These are phyloP conservation scores for Venustaconcha ellipsiformis DNA, from an alignment of 1,140 invertebrate species.

Conservation along the genomic window DNA sequence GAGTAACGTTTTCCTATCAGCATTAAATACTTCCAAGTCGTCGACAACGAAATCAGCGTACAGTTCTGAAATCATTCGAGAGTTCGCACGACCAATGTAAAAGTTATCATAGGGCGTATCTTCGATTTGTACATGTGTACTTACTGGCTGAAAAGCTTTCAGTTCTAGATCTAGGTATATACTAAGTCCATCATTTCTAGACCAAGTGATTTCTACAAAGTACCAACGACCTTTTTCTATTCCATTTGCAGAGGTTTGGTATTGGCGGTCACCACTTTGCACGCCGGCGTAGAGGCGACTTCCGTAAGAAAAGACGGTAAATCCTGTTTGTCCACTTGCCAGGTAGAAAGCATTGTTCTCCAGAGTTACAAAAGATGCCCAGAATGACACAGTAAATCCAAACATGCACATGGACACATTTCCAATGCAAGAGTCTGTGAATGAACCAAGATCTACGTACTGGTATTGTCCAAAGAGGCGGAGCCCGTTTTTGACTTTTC, in stretches of 20 bases:
- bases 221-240: constrained; percentile 56
- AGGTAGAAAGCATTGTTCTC: constrained; percentile 42
- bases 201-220: constrained; percentile 65
- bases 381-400: constrained; percentile 60
- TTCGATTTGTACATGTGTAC: constrained; percentile 11
- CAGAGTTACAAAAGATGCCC: constrained; percentile 52
- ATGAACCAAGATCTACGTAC: constrained; percentile 55
- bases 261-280: constrained; percentile 38
- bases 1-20: constrained; percentile 51
- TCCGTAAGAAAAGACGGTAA: constrained; percentile 49
- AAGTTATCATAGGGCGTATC: constrained; percentile 35
- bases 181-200: constrained; percentile 40
- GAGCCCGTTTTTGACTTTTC: constrained; percentile 53
- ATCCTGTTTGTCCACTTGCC: constrained; percentile 36
- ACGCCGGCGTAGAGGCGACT: constrained; percentile 48
- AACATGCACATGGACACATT: constrained; percentile 53
- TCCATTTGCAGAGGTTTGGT: constrained; percentile 35
- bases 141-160: constrained; percentile 30
- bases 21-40: constrained; percentile 59
- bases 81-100: constrained; percentile 56
- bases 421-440: constrained; percentile 53
- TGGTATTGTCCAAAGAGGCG: constrained; percentile 47
- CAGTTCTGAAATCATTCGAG: constrained; percentile 31
- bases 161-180: constrained; percentile 56
- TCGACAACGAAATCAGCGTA: constrained; percentile 53